These are phyloP conservation scores for Hydrotaea cyrtoneurina DNA, from an alignment of 2,888 invertebrate species.

Conservation along the genomic window DNA sequence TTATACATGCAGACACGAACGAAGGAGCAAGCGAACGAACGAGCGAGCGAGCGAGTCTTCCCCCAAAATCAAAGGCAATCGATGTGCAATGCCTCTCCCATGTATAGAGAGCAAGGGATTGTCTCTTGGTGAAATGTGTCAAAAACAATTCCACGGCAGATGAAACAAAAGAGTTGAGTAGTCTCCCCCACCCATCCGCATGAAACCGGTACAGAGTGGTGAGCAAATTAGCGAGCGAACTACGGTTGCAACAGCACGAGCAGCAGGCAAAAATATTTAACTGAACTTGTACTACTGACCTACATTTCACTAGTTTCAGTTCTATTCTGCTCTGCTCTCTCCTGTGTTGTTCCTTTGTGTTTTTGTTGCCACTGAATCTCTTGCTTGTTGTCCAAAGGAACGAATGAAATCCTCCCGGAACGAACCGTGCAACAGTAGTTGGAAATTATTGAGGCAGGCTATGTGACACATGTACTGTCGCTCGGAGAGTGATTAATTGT, in stretches of 20 bases:
- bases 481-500: neutral
- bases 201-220: conserved; percentile 8
- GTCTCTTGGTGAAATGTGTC: neutral
- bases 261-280: conserved; percentile 66
- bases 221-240: neutral
- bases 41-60: conserved; percentile 9
- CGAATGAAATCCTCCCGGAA: neutral
- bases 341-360: neutral
- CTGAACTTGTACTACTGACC: conserved; percentile 80
- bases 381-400: conserved; percentile 4
- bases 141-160: conserved; percentile 8
- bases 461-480: no score
- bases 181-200: no score
- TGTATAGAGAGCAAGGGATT: neutral
- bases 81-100: neutral
- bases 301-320: conserved; percentile 65
- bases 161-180: conserved; percentile 17
- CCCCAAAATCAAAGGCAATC: neutral
- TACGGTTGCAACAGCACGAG: conserved; percentile 56
- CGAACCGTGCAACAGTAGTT: conserved; percentile 48
- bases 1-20: conserved; percentile 6
- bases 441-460: conserved; percentile 62
- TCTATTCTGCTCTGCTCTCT: neutral
- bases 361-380: neutral
- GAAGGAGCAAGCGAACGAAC: conserved; percentile 1